A percentile compares a stretch with the other conserved stretches of the same genome.
phyloP scores from a whole-genome alignment of 1,140 invertebrate genomes.

The Colletes gigas region DNA sequence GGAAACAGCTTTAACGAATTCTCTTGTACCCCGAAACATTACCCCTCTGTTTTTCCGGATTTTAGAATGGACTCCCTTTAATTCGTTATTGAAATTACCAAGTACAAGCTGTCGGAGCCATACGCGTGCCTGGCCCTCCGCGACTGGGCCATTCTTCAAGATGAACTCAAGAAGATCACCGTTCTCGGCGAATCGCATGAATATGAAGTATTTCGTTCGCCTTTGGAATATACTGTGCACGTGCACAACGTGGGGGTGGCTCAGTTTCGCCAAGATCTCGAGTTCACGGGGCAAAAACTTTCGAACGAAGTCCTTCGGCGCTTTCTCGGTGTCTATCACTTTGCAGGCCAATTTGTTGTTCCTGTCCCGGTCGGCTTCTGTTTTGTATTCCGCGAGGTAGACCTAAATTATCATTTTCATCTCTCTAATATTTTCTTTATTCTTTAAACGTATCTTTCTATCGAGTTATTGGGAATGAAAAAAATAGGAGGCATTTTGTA shows the following conservation, averaged over 20 bases:
- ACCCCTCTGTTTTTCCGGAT: background rate
- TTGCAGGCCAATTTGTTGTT: conserved; percentile 85
- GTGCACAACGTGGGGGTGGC: conserved; percentile 87
- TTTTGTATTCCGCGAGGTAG: conserved; percentile 83
- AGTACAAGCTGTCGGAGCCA: conserved; percentile 87
- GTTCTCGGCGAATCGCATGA: conserved; percentile 86
- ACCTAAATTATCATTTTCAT: conserved; percentile 79
- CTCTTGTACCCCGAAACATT: background rate
- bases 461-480: no score
- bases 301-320: conserved; percentile 86
- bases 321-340: conserved; percentile 86
- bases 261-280: conserved; percentile 85
- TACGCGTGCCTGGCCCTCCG: conserved; percentile 84
- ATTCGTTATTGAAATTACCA: conserved; percentile 68
- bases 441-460: no score
- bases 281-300: conserved; percentile 90
- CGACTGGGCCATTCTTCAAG: conserved; percentile 83
- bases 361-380: conserved; percentile 64
- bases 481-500: no score
- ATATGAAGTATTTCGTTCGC: conserved; percentile 85
- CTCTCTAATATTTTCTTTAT: no score
- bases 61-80: background rate
- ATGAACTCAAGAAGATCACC: conserved; percentile 86
- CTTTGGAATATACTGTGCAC: conserved; percentile 87
- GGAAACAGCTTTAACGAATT: background rate